phyloP scores from a whole-genome alignment of 2,113 vertebrate species.

The Notothenia rossii region DNA sequence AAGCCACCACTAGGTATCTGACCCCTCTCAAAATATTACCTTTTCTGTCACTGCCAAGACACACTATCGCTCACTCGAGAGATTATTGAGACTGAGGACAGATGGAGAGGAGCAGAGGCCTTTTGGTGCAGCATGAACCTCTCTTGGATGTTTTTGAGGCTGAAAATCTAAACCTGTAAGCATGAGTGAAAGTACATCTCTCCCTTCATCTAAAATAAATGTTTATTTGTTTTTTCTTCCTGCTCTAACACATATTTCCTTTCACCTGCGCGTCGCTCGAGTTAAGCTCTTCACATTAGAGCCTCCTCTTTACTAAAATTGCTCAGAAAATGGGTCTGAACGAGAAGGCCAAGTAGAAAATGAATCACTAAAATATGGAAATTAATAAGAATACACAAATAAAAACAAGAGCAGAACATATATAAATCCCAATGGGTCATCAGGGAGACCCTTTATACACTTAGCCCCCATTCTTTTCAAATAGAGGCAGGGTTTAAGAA shows the following conservation, averaged over 20 bases:
- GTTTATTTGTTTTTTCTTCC: conserved; percentile 10
- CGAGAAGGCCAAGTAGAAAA: conserved; percentile 25
- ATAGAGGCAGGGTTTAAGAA: conserved; percentile 19
- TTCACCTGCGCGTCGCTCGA: not conserved
- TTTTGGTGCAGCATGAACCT: conserved; percentile 33
- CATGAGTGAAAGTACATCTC: conserved; percentile 17
- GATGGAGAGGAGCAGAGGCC: conserved; percentile 36
- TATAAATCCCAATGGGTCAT: conserved; percentile 13
- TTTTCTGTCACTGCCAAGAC: conserved; percentile 77
- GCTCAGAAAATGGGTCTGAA: conserved; percentile 11
- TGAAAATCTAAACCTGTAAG: conserved; percentile 28
- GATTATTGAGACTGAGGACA: conserved; percentile 56
- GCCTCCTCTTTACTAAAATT: conserved; percentile 17
- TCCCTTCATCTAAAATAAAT: conserved; percentile 11
- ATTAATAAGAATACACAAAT: conserved; percentile 42
- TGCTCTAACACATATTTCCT: not conserved
- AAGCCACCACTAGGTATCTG: conserved; percentile 55
- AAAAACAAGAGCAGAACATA: not conserved
- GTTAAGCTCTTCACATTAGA: conserved; percentile 14
- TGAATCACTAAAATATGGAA: conserved; percentile 78
- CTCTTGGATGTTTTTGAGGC: conserved; percentile 43
- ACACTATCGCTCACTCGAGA: conserved; percentile 66
- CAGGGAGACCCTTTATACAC: conserved; percentile 21
- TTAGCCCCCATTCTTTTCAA: conserved; percentile 32
- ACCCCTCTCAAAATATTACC: conserved; percentile 75